phyloP scores from a whole-genome alignment of 2,113 vertebrate genomes.

The Cheilinus undulatus region DNA sequence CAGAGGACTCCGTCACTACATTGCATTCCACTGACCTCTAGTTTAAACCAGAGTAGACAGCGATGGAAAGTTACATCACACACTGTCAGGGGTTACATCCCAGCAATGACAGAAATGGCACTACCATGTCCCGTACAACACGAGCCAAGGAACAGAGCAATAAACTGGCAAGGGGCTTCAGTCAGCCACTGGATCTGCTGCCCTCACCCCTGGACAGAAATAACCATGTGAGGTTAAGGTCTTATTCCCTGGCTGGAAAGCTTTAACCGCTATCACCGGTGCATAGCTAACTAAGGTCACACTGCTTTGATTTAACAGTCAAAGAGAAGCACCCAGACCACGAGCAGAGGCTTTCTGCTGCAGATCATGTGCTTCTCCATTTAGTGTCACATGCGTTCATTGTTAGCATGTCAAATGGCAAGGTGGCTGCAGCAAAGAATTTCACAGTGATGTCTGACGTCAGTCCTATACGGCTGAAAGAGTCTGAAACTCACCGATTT shows the following conservation, averaged over 20 bases:
- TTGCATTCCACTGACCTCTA: slow-evolving; percentile 29
- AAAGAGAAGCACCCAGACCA: background rate
- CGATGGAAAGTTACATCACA: slow-evolving; percentile 72
- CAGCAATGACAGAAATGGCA: slow-evolving; percentile 62
- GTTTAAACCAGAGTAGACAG: slow-evolving; percentile 7
- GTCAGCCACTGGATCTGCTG: slow-evolving; percentile 19
- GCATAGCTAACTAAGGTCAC: background rate
- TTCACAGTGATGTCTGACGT: background rate
- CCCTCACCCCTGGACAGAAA: slow-evolving; percentile 45
- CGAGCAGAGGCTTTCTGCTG: background rate
- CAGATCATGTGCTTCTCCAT: slow-evolving; percentile 10
- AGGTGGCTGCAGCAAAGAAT: background rate
- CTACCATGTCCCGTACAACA: slow-evolving; percentile 55
- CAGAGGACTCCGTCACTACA: background rate
- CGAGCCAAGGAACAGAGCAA: slow-evolving; percentile 53
- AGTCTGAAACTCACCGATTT: slow-evolving; percentile 87
- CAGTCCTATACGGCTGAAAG: background rate
- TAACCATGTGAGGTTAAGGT: slow-evolving; percentile 34
- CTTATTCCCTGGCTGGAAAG: slow-evolving; percentile 30
- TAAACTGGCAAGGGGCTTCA: slow-evolving; percentile 14
- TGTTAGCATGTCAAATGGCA: background rate
- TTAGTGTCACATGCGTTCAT: background rate
- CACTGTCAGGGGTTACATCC: slow-evolving; percentile 37
- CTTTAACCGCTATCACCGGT: slow-evolving; percentile 1
- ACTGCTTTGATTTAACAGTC: background rate